Evolutionary conservation across 1,140 invertebrate species (phyloP).

Genomic region (Phortica variegata): DNA sequence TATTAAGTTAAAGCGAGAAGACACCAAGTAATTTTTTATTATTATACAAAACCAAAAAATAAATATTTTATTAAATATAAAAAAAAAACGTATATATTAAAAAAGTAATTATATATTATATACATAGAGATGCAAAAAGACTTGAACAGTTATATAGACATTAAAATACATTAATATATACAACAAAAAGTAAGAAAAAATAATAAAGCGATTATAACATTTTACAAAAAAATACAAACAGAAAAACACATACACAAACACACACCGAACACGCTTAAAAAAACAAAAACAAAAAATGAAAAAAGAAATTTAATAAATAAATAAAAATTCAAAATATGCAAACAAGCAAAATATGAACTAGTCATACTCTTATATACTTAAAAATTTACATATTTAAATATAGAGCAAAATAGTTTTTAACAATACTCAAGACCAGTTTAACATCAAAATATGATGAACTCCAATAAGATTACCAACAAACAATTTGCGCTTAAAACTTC

Average conservation of each 20-base stretch:
- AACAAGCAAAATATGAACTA: too few relatives aligned
- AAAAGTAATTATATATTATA: slow-evolving; percentile 44
- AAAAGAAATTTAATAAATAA: too few relatives aligned
- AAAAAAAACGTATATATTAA: slow-evolving; percentile 6
- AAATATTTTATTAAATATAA: slow-evolving; percentile 47
- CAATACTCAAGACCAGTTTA: too few relatives aligned
- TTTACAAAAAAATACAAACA: slow-evolving; percentile 1
- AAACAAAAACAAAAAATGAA: slow-evolving; percentile 1
- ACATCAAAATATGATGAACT: too few relatives aligned
- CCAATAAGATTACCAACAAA: too few relatives aligned
- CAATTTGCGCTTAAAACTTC: too few relatives aligned
- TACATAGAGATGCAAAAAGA: slow-evolving; percentile 54
- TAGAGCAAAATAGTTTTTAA: too few relatives aligned
- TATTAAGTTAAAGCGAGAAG: slow-evolving; percentile 29
- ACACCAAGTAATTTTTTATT: slow-evolving; percentile 51
- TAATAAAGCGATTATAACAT: not conserved
- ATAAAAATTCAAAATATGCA: too few relatives aligned
- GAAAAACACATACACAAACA: slow-evolving; percentile 1
- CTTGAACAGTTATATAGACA: slow-evolving; percentile 52
- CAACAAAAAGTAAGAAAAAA: slow-evolving; percentile 3
- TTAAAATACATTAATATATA: slow-evolving; percentile 20
- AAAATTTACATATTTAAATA: too few relatives aligned
- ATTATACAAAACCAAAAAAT: slow-evolving; percentile 50
- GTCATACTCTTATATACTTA: too few relatives aligned
- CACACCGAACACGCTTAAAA: slow-evolving; percentile 4